A percentile compares a stretch with the other conserved stretches of the same genome.
phyloP scores from a whole-genome alignment of 2,113 vertebrate genomes.

The Cinclus cinclus region DNA sequence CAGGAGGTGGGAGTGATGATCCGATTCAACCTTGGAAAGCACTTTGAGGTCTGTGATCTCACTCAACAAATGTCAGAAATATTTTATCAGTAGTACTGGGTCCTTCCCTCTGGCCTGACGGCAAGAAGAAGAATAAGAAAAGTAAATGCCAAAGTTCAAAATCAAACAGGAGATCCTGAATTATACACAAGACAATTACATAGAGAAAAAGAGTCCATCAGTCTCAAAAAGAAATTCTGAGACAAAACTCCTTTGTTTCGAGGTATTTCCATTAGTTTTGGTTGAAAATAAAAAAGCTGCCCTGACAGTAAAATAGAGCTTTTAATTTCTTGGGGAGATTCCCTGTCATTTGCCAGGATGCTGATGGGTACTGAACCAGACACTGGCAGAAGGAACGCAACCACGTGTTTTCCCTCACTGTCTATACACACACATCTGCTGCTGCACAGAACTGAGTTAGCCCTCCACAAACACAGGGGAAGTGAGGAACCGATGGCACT shows the following conservation, averaged over 20 bases:
- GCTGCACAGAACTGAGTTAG: neutral
- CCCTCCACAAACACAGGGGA: neutral
- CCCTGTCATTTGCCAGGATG: neutral
- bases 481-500: neutral
- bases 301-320: neutral
- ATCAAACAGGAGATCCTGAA: neutral
- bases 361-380: neutral
- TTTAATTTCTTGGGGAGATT: neutral
- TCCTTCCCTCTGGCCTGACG: neutral
- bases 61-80: conserved; percentile 45
- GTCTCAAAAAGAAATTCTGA: neutral
- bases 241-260: neutral
- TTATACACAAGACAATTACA: neutral
- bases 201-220: neutral
- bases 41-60: conserved; percentile 14
- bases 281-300: neutral
- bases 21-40: conserved; percentile 3
- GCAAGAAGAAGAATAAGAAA: neutral
- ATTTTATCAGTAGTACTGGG: conserved; percentile 25
- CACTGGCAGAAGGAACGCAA: neutral
- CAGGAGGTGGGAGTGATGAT: conserved; percentile 23
- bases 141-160: conserved; percentile 32
- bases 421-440: neutral
- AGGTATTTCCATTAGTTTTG: neutral
- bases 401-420: accelerated